These are phyloP conservation scores for Elegia similella DNA, from an alignment of 2,888 invertebrate species.

Conservation along the genomic window DNA sequence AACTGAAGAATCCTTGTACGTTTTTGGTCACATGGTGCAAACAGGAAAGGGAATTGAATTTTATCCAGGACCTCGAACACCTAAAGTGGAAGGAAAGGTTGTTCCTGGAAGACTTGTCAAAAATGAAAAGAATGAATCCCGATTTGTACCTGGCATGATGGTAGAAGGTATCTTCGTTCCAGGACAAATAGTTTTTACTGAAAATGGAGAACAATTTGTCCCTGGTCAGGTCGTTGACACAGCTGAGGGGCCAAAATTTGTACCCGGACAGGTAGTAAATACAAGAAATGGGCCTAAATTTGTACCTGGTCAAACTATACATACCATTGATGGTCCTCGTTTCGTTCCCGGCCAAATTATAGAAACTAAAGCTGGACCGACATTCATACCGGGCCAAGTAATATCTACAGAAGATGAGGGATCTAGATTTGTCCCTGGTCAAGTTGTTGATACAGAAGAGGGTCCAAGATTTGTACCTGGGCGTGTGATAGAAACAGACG, in stretches of 20 bases:
- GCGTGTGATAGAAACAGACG: conserved; percentile 86
- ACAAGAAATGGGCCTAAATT: conserved; percentile 85
- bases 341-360: conserved; percentile 91
- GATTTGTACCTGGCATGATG: conserved; percentile 87
- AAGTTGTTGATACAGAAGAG: conserved; percentile 87
- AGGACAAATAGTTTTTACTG: conserved; percentile 86
- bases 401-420: conserved; percentile 84
- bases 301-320: conserved; percentile 86
- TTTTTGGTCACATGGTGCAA: conserved; percentile 86
- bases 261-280: conserved; percentile 89
- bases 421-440: conserved; percentile 83
- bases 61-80: conserved; percentile 80
- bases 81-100: conserved; percentile 80
- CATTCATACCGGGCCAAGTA: conserved; percentile 90
- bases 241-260: conserved; percentile 85
- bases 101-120: conserved; percentile 84
- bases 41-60: conserved; percentile 84
- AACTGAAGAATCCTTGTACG: conserved; percentile 76
- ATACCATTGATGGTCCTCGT: conserved; percentile 86
- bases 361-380: conserved; percentile 87
- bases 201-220: conserved; percentile 86
- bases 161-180: conserved; percentile 85
- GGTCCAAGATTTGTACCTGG: conserved; percentile 87
- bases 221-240: conserved; percentile 88
- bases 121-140: conserved; percentile 81